A percentile compares a stretch with the other conserved stretches of the same genome.
These are phyloP conservation scores for Coelogynopora nodosa DNA, from an alignment of 2,888 invertebrate species.

Conservation along the genomic window DNA sequence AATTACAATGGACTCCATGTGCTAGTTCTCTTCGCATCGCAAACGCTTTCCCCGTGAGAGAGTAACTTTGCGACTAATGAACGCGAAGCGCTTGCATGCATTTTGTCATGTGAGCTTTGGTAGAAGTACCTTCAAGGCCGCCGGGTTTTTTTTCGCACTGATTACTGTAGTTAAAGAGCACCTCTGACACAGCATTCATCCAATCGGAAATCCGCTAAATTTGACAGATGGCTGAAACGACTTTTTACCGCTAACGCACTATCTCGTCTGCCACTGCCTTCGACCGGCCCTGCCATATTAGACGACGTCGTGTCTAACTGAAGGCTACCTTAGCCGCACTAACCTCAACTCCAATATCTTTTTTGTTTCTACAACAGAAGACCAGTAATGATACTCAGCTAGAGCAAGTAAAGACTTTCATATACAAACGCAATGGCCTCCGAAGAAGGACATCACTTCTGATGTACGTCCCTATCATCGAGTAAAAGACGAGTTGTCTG, in stretches of 20 bases:
- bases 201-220: constrained; percentile 13
- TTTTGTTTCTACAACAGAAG: neutral
- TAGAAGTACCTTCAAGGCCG: neutral
- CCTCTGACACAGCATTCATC: neutral
- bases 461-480: neutral
- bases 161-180: neutral
- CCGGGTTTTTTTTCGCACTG: neutral
- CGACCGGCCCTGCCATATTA: neutral
- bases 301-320: neutral
- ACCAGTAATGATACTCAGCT: neutral
- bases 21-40: neutral
- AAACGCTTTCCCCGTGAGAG: neutral
- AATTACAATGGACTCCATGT: neutral
- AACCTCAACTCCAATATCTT: neutral
- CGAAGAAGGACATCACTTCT: neutral
- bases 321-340: neutral
- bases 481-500: constrained; percentile 1
- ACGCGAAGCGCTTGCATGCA: neutral
- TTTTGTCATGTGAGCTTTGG: neutral
- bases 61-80: neutral
- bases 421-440: neutral
- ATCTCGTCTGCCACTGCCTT: constrained; percentile 3
- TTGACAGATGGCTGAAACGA: neutral
- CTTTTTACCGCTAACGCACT: neutral
- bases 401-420: neutral